phyloP scores from a whole-genome alignment of 2,888 invertebrate genomes.

The Trypoxylon attenuatum region DNA sequence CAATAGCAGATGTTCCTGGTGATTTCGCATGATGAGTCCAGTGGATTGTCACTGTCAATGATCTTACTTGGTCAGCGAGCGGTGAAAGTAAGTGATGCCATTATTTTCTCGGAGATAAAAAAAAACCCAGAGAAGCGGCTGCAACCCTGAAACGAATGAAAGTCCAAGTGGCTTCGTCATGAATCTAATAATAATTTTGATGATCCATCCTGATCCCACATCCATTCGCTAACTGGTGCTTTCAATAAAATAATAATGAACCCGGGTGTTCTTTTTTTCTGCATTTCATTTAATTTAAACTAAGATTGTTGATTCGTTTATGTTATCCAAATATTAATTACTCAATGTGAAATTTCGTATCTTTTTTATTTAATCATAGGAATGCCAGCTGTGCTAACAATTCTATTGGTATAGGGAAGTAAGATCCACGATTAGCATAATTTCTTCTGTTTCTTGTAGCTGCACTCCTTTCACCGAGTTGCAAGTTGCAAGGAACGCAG shows the following conservation, averaged over 20 bases:
- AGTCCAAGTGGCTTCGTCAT: constrained; percentile 34
- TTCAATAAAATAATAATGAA: too few relatives aligned
- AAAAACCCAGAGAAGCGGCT: constrained; percentile 27
- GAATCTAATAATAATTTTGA: constrained; percentile 23
- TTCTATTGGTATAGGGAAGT: too few relatives aligned
- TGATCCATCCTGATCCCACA: too few relatives aligned
- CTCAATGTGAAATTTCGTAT: too few relatives aligned
- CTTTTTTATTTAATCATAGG: too few relatives aligned
- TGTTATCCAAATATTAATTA: too few relatives aligned
- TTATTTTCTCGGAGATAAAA: constrained; percentile 39
- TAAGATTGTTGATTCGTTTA: too few relatives aligned
- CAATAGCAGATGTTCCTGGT: constrained; percentile 5
- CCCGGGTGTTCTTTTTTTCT: too few relatives aligned
- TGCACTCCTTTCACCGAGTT: background rate
- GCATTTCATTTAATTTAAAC: too few relatives aligned
- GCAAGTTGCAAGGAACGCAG: background rate
- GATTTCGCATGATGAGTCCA: constrained; percentile 18
- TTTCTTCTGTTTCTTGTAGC: too few relatives aligned
- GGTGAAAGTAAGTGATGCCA: constrained; percentile 45
- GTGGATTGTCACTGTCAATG: constrained; percentile 8
- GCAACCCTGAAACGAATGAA: constrained; percentile 46
- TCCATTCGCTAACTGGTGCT: too few relatives aligned
- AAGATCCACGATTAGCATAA: constrained; percentile 19
- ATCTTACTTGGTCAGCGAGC: constrained; percentile 25
- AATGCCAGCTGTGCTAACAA: too few relatives aligned